Evolutionary conservation across 2,888 invertebrate species (phyloP), one percentile per base, ranked within the genome.

Genomic region (Pediacus dermestoides): DNA sequence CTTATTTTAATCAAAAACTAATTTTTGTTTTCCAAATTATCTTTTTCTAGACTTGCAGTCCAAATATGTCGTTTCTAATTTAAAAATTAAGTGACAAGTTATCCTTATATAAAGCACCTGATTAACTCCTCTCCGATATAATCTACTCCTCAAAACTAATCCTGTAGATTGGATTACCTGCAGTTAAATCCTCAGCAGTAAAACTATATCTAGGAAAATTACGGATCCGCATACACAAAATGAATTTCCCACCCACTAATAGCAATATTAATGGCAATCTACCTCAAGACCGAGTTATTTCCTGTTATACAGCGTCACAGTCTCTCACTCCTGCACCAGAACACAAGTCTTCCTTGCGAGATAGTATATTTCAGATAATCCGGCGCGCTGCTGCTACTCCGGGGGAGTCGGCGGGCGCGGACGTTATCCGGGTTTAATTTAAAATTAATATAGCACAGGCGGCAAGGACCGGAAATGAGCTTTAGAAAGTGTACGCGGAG

Each of bases 361-460:
- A 60, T 60, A 61, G 58, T 63, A 60, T 62, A 61, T 61, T 59
- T n/a, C n/a, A 64, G 64, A 64, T 64, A 64, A 64, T 64, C 64
- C 63, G 59, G n/a, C n/a, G n/a, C n/a, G n/a, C n/a, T n/a, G n/a
- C n/a, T n/a, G n/a, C n/a, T n/a, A n/a, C n/a, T n/a, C n/a, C n/a
- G n/a, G n/a, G n/a, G n/a, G 52, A 47, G 52, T 48, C 50, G 51
- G 12, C 14, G 28, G 2, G 23, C 8, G 4, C 10, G 23, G 50
- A 70, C 69, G 70, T 72, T 74, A 75, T 74, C 74, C 74, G 70
- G 70, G 71, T 72, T 76, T 79, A 78, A 78, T 79, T 79, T 79
- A 78, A 79, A 79, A 79, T 80, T 79, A 79, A 80, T 78, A 77
- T 77, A 74, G 74, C 74, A 62, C 78, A 77, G 77, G 74, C 78